Conservation (phyloP, 1,140 invertebrate genomes). For the Pogonognathellus flavescens region DNA sequence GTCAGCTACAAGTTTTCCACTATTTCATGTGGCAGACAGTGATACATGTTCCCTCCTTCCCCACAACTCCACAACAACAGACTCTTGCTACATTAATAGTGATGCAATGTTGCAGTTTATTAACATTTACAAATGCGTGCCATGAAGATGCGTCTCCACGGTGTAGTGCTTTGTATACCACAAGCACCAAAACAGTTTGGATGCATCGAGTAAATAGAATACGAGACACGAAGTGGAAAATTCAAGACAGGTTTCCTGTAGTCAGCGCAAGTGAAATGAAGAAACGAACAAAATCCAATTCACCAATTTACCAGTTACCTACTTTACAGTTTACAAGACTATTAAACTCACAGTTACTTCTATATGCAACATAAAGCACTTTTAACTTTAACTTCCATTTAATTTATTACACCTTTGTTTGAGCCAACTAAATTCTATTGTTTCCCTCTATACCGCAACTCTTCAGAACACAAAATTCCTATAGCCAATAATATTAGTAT, state of each 20-base stretch:
- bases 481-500: neutral
- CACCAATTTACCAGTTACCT: constrained; percentile 34
- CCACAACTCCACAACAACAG: too few relatives aligned
- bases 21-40: too few relatives aligned
- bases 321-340: neutral
- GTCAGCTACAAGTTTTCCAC: neutral
- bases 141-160: too few relatives aligned
- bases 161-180: too few relatives aligned
- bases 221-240: neutral
- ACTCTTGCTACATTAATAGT: too few relatives aligned
- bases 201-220: too few relatives aligned
- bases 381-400: neutral
- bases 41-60: too few relatives aligned
- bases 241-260: constrained; percentile 9
- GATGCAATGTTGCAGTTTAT: too few relatives aligned
- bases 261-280: constrained; percentile 8
- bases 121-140: too few relatives aligned
- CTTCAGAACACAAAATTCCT: neutral
- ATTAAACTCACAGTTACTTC: neutral
- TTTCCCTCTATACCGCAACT: constrained; percentile 26
- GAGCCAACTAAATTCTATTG: constrained; percentile 20
- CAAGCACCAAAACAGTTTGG: too few relatives aligned
- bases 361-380: neutral
- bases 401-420: constrained; percentile 28
- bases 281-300: constrained; percentile 19